Evolutionary conservation across 2,113 vertebrate genomes (phyloP), one percentile per base, ranked within the genome.

Genomic region (Sinocyclocheilus rhinocerous): DNA sequence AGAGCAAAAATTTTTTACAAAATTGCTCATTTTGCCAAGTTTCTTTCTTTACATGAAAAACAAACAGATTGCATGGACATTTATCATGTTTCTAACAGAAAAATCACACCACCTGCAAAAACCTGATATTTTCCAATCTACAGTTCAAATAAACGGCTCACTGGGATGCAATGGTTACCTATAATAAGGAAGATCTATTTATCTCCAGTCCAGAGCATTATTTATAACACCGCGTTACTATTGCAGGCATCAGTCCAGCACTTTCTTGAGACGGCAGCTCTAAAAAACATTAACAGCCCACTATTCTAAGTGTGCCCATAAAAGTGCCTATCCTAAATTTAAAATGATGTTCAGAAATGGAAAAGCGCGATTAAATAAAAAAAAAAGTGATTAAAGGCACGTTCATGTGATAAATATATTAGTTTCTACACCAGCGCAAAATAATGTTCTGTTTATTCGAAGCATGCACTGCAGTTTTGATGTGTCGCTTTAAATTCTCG

Each of bases 281-380:
- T 63, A 81, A 81, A 65, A 78, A 59, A 59, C 79, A 67, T 48
- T 50, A 67, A 48, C 24, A 29, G n/a, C 13, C 4, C 22, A 50
- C 79, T 10, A 48, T 67, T 67, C 20, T 48, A 45, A 65, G 57
- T 48, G n/a, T 81, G 79, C 59, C 59, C 55, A 63, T 80, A 42
- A 80, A 80, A 61, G 78, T n/a, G 78, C 57, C 78, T 42, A 39
- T 63, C 57, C 78, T 63, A 81, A 81, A 81, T 42, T 55, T 65
- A 81, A 65, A 63, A 65, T 45, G 22, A 61, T 81, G 36, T 24
- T 16, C 59, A 45, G 59, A 50, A 88, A 63, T 65, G 36, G 59
- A 81, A 81, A 80, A 48, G n/a, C 59, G n/a, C n/a, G n/a, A n/a
- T n/a, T n/a, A n/a, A n/a, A n/a, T n/a, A n/a, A n/a, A 10, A 10